A percentile compares a stretch with the other conserved stretches of the same genome.
Evolutionary conservation across 2,888 invertebrate species (phyloP).

Genomic region (Drosophila atripex): DNA sequence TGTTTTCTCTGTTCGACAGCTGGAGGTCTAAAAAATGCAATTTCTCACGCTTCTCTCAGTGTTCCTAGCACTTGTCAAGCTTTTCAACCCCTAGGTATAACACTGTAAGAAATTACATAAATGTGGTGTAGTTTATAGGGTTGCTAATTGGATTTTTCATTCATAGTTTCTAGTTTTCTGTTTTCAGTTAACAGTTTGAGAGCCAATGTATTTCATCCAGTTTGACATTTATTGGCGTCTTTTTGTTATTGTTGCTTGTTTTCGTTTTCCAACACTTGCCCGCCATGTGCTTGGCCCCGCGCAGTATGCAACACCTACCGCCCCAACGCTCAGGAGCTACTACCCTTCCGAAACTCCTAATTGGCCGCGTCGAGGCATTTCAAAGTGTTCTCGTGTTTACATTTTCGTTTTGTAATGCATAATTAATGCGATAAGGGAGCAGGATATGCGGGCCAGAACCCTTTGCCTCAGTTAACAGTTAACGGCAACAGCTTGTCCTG

Average conservation of each 20-base stretch:
- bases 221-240: conserved; percentile 38
- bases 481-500: conserved; percentile 23
- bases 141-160: background rate
- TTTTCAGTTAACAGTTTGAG: conserved; percentile 50
- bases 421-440: conserved; percentile 55
- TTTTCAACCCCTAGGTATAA: conserved; percentile 50
- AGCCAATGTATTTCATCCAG: conserved; percentile 25
- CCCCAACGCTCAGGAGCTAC: background rate
- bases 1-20: conserved; percentile 52
- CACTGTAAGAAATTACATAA: conserved; percentile 22
- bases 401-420: conserved; percentile 49
- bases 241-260: conserved; percentile 27
- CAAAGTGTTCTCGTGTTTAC: conserved; percentile 50
- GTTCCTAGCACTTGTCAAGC: conserved; percentile 36
- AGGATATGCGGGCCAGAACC: background rate
- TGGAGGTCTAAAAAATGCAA: conserved; percentile 19
- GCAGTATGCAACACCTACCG: conserved; percentile 2
- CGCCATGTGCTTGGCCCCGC: conserved; percentile 56
- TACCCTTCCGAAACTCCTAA: conserved; percentile 33
- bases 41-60: conserved; percentile 17
- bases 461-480: conserved; percentile 19
- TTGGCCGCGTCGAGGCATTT: conserved; percentile 51
- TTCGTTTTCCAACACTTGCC: conserved; percentile 59
- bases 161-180: background rate
- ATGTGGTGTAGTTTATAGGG: background rate